These are phyloP conservation scores for Propithecus coquereli DNA, from an alignment of 2,113 vertebrate genomes.

Conservation along the genomic window DNA sequence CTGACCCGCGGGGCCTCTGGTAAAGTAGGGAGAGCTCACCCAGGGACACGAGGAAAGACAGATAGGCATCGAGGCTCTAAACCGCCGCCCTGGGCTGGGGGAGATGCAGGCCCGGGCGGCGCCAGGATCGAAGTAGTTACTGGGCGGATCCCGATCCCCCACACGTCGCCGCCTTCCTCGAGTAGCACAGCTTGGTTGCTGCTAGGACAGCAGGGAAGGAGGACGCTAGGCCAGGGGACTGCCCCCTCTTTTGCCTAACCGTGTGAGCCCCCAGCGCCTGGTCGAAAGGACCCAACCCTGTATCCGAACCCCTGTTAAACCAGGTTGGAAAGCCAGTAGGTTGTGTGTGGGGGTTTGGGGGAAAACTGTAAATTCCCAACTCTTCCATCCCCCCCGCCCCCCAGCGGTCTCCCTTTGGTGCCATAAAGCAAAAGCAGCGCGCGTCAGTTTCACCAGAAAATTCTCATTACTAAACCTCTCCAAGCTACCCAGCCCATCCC, in stretches of 20 bases:
- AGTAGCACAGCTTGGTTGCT: not conserved
- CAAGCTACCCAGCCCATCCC: not conserved
- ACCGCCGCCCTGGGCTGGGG: not conserved
- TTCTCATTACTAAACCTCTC: not conserved
- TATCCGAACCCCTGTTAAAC: not conserved
- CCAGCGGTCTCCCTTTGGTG: not conserved
- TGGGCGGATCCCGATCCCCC: not conserved
- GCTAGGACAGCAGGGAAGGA: not conserved
- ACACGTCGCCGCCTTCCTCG: not conserved
- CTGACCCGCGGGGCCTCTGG: not conserved
- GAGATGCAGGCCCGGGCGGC: not conserved
- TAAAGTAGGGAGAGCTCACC: not conserved
- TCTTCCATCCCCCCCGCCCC: no score
- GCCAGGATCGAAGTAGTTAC: not conserved
- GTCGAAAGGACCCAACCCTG: not conserved
- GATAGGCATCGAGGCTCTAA: not conserved
- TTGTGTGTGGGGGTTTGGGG: not conserved
- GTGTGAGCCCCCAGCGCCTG: not conserved
- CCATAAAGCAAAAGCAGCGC: not conserved
- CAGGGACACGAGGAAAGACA: not conserved
- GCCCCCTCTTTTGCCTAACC: rapidly evolving
- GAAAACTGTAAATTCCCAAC: not conserved
- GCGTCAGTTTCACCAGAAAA: not conserved
- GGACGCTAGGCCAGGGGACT: not conserved
- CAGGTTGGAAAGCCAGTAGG: not conserved